Conservation (phyloP, 2,113 vertebrate species). For the Pelusios castaneus region DNA sequence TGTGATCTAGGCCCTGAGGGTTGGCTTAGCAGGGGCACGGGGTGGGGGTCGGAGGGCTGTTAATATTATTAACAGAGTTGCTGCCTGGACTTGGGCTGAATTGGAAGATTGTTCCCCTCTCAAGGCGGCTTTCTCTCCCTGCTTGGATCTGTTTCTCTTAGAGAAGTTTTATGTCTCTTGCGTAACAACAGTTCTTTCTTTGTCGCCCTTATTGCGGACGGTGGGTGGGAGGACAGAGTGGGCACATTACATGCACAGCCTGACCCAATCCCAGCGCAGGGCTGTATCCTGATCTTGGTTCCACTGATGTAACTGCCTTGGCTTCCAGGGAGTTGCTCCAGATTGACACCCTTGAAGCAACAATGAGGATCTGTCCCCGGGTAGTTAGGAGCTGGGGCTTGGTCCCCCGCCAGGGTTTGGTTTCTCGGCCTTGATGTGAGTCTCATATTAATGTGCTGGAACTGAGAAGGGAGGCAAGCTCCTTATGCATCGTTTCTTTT, state of each 20-base stretch:
- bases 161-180: slow-evolving; percentile 57
- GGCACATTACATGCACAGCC: not conserved
- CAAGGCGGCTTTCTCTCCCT: slow-evolving; percentile 38
- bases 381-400: not conserved
- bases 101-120: slow-evolving; percentile 39
- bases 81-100: not conserved
- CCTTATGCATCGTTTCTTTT: not conserved
- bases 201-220: slow-evolving; percentile 10
- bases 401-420: not conserved
- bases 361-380: not conserved
- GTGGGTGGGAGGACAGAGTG: not conserved
- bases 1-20: not conserved
- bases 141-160: slow-evolving; percentile 60
- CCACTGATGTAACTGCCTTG: not conserved
- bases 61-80: not conserved
- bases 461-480: not conserved
- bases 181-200: slow-evolving; percentile 64
- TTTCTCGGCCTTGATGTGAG: not conserved
- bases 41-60: not conserved
- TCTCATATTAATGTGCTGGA: not conserved
- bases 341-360: accelerated
- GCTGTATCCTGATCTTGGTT: not conserved
- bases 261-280: accelerated
- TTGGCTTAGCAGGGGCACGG: not conserved
- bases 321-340: not conserved